Base-by-base conservation (phyloP, 2,888 invertebrate species). In the Scaptomyza cyrtandrae region DNA sequence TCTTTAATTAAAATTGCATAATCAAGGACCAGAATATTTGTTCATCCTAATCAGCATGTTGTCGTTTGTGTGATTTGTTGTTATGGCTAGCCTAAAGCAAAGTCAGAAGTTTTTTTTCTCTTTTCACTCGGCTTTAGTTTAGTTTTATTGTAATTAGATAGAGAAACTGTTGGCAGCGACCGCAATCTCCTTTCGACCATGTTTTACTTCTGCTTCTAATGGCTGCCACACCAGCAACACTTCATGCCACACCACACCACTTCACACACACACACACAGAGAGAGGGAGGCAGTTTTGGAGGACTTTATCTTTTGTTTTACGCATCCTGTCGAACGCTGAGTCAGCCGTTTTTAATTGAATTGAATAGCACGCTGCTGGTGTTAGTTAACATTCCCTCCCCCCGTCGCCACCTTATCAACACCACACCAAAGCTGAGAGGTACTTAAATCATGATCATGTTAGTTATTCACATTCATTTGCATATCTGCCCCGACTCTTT, bases 341-440 rank as follows among this genome's bases (percentile, higher is more conserved):
- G 65, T 86, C 89, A 86, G 88, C 88, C 78, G 68, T 85, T 88
- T 88, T 82, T 89, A 88, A 88, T 89, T 88, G 88, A 89, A 88
- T 88, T 82, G 72, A 72, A 80, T 59, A 64, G 71, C 70, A 71
- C 68, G 70, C 64, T 63, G 68, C 46, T 57, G 62, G 52, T 57
- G 70, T 64, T 64, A 52, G 45, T 29, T 31, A 45, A 3, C n/a
- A 19, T n/a, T 16, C 35, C 46, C 16, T 41, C n/a, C 46, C 0
- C 24, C 16, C 19, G 11, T 3, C 52, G 14, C 24, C 37, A 11
- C 14, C 14, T 6, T 9, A 0, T 2, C 33, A 5, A 13, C 10
- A n/a, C n/a, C 14, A 19, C 24, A 24, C 3, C 24, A 24, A 41
- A 50, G 54, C 29, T 64, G 29, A 63, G 57, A 44, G 67, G 33